Evolutionary conservation across 1,140 invertebrate genomes (phyloP), one percentile per base, ranked within the genome.

Genomic region (Camponotus vicinus): DNA sequence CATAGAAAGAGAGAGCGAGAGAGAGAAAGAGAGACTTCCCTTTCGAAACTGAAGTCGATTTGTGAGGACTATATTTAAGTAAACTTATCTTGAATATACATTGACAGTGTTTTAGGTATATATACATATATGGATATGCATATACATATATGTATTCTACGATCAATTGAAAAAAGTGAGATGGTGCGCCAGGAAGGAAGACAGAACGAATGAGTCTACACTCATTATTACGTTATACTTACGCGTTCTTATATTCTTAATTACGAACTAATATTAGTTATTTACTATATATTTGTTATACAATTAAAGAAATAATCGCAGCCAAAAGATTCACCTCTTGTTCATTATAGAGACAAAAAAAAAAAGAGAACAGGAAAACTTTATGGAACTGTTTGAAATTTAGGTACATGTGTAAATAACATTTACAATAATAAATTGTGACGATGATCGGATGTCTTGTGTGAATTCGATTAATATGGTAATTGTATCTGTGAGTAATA

Each of bases 401-500:
- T 94, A 92, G 91, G 87, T 92, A 93, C 93, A 92, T 93, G 92
- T 94, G 93, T 94, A 94, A 94, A 94, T 94, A 94, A 93, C 92
- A 92, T 94, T 94, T 94, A 93, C 93, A 93, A 92, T 91, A 91
- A 93, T 92, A 93, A 94, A 93, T 92, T 90, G 91, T 92, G 89
- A 93, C 92, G 86, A 92, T 85, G 45, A 92, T 66, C 67, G 76
- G 87, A 87, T 75, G 73, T 57, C 84, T 77, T 86, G 49, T 52
- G 4, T 52, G 52, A 80, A 87, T 75, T 90, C 79, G 79, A 90
- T 79, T 90, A 83, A 79, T 76, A 87, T 88, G 86, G 89, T 57
- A 86, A 90, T 42, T 90, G 27, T 27, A 27, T 27, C 27, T 27
- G 27, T 27, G 76, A 63, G 57, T 18, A 71, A 71, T 61, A 76